Percentiles rank a stretch among this genome's conserved stretches.
phyloP scores from a whole-genome alignment of 2,888 invertebrate species.

The Mantis religiosa region DNA sequence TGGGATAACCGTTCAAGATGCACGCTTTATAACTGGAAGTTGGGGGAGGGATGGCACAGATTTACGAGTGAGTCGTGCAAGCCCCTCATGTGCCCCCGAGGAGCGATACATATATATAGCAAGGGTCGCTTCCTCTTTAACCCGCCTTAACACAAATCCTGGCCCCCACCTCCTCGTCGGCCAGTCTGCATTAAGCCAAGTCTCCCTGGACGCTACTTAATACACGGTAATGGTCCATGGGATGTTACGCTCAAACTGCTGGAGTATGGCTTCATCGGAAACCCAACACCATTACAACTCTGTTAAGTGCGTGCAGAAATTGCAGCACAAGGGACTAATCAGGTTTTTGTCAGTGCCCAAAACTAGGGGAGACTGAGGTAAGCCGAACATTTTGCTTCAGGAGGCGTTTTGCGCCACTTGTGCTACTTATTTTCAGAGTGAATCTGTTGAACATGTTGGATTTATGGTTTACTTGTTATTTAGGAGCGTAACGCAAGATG shows the following conservation, averaged over 20 bases:
- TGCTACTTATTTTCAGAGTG: no score
- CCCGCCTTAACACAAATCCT: slow-evolving; percentile 3
- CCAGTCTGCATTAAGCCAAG: no score
- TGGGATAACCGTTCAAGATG: neutral
- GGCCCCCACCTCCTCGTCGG: neutral
- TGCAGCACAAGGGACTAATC: neutral
- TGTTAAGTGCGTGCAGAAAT: neutral
- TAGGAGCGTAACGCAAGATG: no score
- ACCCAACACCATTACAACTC: neutral
- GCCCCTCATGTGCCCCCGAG: neutral
- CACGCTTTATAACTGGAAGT: neutral
- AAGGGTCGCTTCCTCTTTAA: slow-evolving; percentile 10
- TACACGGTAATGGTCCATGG: neutral
- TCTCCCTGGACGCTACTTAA: neutral
- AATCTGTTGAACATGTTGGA: no score
- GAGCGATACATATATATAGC: slow-evolving; percentile 7
- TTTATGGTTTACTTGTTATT: no score
- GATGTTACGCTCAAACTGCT: neutral
- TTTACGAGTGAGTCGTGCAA: neutral
- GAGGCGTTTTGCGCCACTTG: no score
- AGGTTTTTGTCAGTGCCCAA: neutral
- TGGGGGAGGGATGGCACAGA: neutral
- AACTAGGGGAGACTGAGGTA: no score
- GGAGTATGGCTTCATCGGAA: neutral
- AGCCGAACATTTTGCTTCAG: no score